Percentiles rank a stretch among this genome's conserved stretches.
These are phyloP conservation scores for Copidosoma floridanum DNA, from an alignment of 1,140 invertebrate genomes.

Conservation along the genomic window DNA sequence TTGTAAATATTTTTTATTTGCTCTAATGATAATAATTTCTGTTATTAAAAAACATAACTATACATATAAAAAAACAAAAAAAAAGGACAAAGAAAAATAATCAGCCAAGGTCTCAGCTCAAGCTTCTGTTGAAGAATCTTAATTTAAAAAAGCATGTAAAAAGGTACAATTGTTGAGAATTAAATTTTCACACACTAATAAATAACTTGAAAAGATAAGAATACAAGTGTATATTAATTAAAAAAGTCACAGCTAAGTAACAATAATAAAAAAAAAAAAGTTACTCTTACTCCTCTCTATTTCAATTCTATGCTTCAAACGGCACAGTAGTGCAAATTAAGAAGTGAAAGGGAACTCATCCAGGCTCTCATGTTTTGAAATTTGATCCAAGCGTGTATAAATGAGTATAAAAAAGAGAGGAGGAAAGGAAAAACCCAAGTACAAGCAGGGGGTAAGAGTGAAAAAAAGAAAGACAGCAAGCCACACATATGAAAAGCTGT, in stretches of 20 bases:
- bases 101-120: too few species aligned
- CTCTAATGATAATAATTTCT: too few species aligned
- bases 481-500: conserved; percentile 49
- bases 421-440: conserved; percentile 11
- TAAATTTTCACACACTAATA: too few species aligned
- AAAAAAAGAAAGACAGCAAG: conserved; percentile 34
- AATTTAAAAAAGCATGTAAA: too few species aligned
- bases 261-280: not conserved
- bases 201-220: conserved; percentile 1
- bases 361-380: conserved; percentile 17
- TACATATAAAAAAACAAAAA: too few species aligned
- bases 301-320: not conserved
- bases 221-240: not conserved
- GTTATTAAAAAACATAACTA: too few species aligned
- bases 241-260: too few species aligned
- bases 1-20: too few species aligned
- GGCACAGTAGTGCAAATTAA: conserved; percentile 7
- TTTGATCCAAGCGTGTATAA: conserved; percentile 9
- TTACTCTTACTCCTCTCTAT: not conserved
- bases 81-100: too few species aligned
- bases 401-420: conserved; percentile 20
- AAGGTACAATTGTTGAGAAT: too few species aligned
- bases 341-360: not conserved
- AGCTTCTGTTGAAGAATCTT: too few species aligned
- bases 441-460: conserved; percentile 23